phyloP scores from a whole-genome alignment of 2,888 invertebrate species.

The Acanthosepion lycidas region DNA sequence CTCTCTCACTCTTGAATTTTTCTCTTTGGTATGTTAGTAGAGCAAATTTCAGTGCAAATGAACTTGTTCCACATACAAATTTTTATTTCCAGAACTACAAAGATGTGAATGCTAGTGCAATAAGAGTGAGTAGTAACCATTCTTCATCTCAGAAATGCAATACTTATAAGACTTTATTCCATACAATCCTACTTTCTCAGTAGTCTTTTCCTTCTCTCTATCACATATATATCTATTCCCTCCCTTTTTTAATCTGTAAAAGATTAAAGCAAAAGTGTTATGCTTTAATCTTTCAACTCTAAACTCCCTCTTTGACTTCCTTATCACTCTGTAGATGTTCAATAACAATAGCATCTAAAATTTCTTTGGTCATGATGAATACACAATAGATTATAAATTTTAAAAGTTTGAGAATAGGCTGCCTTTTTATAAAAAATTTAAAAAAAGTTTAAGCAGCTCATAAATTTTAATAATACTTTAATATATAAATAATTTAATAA shows the following conservation, averaged over 20 bases:
- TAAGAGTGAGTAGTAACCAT: slow-evolving; percentile 9
- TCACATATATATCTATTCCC: not conserved
- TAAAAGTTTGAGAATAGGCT: too few species aligned
- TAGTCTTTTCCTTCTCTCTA: slow-evolving; percentile 21
- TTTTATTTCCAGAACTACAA: not conserved
- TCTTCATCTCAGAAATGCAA: slow-evolving; percentile 11
- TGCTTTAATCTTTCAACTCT: not conserved
- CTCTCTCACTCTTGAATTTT: not conserved
- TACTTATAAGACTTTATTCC: slow-evolving; percentile 8
- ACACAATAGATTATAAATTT: too few species aligned
- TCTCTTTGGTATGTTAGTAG: not conserved
- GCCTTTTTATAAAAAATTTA: too few species aligned
- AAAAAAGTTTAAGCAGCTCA: too few species aligned
- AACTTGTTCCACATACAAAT: not conserved
- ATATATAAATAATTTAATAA: too few species aligned
- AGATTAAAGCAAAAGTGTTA: not conserved
- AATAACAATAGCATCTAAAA: too few species aligned
- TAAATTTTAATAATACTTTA: too few species aligned
- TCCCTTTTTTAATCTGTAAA: not conserved
- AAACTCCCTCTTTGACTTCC: not conserved
- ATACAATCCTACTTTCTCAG: not conserved
- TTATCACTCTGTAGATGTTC: too few species aligned
- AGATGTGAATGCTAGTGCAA: not conserved
- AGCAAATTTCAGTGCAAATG: not conserved
- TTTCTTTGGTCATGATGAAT: too few species aligned